phyloP scores from a whole-genome alignment of 2,888 invertebrate genomes.

The Itoplectis maculator region DNA sequence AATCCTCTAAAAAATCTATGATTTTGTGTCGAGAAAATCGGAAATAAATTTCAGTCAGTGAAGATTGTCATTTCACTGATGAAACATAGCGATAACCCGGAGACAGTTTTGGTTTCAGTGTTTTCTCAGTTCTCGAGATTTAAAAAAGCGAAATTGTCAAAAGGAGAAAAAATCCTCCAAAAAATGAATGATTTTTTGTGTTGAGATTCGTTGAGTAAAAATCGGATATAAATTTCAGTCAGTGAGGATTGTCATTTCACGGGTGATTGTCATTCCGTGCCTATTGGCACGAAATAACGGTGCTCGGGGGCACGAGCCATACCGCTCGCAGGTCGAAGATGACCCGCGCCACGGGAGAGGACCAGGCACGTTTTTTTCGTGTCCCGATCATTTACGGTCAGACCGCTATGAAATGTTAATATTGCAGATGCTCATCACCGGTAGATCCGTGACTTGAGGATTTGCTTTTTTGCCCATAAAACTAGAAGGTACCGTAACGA shows the following conservation, averaged over 20 bases:
- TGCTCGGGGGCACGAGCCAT: not conserved
- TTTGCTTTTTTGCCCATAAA: not conserved
- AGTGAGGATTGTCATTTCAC: no score
- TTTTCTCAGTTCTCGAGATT: not conserved
- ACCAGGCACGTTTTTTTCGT: not conserved
- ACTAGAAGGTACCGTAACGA: no score
- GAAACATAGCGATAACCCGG: not conserved
- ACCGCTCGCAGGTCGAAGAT: not conserved
- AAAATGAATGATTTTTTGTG: no score
- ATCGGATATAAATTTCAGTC: no score
- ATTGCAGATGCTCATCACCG: not conserved
- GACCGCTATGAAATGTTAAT: slow-evolving; percentile 21
- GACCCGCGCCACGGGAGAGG: not conserved
- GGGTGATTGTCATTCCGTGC: not conserved
- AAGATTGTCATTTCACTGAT: no score
- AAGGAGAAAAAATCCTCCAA: not conserved
- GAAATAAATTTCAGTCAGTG: no score
- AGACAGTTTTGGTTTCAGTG: not conserved
- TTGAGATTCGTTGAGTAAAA: no score
- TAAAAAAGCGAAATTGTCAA: not conserved
- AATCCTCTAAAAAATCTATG: no score
- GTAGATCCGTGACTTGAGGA: not conserved
- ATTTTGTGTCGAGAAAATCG: no score
- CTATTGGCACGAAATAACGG: not conserved
- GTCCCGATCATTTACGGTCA: no score